phyloP scores from a whole-genome alignment of 2,888 invertebrate species.

The Oxytorus armatus region DNA sequence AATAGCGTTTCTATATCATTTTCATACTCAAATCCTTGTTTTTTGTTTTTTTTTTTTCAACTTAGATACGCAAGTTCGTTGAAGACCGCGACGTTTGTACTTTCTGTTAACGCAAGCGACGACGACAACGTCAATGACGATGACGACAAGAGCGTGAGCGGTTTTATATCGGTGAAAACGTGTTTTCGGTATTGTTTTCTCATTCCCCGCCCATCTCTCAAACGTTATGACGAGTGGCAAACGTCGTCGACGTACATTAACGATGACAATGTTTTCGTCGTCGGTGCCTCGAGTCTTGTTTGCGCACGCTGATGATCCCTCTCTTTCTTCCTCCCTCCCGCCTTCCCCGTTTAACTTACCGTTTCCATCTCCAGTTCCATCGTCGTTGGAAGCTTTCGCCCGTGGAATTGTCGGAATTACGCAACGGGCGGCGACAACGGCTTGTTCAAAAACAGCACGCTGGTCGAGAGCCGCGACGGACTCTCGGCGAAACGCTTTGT shows the following conservation, averaged over 20 bases:
- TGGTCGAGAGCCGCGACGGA: too few relatives aligned
- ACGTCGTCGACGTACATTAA: conserved; percentile 38
- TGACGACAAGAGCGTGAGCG: neutral
- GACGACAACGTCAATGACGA: conserved; percentile 10
- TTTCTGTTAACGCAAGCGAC: conserved; percentile 18
- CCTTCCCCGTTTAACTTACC: neutral
- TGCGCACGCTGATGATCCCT: neutral
- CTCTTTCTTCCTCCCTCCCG: too few relatives aligned
- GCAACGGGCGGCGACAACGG: conserved; percentile 21
- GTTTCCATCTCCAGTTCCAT: conserved; percentile 12
- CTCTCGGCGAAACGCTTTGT: conserved; percentile 1
- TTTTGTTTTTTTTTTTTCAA: neutral
- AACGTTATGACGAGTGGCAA: conserved; percentile 11
- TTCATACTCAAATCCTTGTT: neutral
- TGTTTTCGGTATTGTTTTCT: conserved; percentile 7
- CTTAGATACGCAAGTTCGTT: neutral
- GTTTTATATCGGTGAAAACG: conserved; percentile 14
- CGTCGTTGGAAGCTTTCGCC: conserved; percentile 37
- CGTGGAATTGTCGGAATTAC: conserved; percentile 39
- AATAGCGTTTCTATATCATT: neutral
- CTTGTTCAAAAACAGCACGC: conserved; percentile 39
- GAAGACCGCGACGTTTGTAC: conserved; percentile 14
- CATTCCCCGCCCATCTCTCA: neutral
- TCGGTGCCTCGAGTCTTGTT: conserved; percentile 19
- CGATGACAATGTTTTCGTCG: conserved; percentile 41